Conservation (phyloP, 2,888 invertebrate species). For the Plagodis dolabraria region DNA sequence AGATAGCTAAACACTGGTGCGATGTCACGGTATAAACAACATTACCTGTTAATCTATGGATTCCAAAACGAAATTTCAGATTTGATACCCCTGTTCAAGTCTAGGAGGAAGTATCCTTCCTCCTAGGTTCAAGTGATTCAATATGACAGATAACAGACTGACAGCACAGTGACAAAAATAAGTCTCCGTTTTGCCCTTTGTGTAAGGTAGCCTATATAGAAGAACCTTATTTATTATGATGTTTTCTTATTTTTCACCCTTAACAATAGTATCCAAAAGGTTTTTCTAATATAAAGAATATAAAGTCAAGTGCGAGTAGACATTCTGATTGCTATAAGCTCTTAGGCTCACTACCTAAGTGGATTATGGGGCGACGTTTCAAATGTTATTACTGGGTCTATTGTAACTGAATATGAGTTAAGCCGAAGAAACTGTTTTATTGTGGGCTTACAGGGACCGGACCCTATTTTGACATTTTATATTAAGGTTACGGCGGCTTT, state of each 20-base stretch:
- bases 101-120: too few relatives aligned
- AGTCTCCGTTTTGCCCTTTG: too few relatives aligned
- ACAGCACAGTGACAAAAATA: too few relatives aligned
- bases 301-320: not conserved
- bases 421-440: slow-evolving; percentile 2
- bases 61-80: too few relatives aligned
- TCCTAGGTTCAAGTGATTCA: too few relatives aligned
- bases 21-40: too few relatives aligned
- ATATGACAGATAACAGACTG: too few relatives aligned
- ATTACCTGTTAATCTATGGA: too few relatives aligned
- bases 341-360: slow-evolving; percentile 3
- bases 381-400: slow-evolving; percentile 1
- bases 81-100: too few relatives aligned
- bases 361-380: slow-evolving; percentile 14
- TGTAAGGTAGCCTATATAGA: too few relatives aligned
- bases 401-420: slow-evolving; percentile 17
- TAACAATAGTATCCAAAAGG: slow-evolving; percentile 24
- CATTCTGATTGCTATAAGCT: slow-evolving; percentile 17
- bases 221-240: too few relatives aligned
- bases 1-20: too few relatives aligned
- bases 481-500: slow-evolving; percentile 9
- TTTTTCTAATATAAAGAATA: slow-evolving; percentile 26
- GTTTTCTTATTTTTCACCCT: not conserved
- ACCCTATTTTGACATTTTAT: slow-evolving; percentile 13
- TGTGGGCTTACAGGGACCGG: not conserved